phyloP scores from a whole-genome alignment of 1,140 invertebrate genomes.

The Drusus annulatus region DNA sequence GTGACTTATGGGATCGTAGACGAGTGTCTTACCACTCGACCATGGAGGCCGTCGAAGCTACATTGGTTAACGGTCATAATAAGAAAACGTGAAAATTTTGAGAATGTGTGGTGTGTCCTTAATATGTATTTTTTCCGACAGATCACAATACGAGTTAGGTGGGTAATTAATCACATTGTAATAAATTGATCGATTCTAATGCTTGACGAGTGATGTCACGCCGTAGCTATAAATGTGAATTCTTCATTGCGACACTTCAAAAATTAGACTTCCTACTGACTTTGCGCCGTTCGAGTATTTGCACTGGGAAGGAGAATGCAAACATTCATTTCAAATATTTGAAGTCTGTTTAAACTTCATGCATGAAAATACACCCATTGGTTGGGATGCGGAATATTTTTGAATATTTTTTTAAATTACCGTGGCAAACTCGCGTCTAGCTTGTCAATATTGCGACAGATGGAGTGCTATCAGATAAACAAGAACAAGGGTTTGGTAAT shows the following conservation, averaged over 20 bases:
- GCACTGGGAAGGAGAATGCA: background rate
- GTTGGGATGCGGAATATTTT: slow-evolving; percentile 40
- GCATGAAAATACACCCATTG: slow-evolving; percentile 14
- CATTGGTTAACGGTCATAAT: too few species aligned
- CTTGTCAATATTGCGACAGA: slow-evolving; percentile 30
- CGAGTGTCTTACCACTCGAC: too few species aligned
- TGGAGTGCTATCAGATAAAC: background rate
- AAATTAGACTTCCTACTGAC: slow-evolving; percentile 13
- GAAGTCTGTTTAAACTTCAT: background rate
- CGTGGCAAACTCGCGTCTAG: background rate
- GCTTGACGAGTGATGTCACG: background rate
- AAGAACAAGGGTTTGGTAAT: background rate
- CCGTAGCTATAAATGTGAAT: too few species aligned
- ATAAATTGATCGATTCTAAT: too few species aligned
- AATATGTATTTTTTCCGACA: too few species aligned
- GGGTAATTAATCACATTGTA: too few species aligned
- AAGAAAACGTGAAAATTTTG: too few species aligned
- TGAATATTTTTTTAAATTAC: slow-evolving; percentile 15
- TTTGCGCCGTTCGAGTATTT: background rate
- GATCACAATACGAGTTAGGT: too few species aligned
- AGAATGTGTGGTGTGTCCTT: too few species aligned
- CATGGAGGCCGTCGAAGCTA: too few species aligned
- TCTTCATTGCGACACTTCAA: background rate
- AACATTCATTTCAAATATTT: slow-evolving; percentile 26
- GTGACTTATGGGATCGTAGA: too few species aligned